Evolutionary conservation across 2,888 invertebrate species (phyloP), one percentile per base, ranked within the genome.

Genomic region (Agrotis clavis): DNA sequence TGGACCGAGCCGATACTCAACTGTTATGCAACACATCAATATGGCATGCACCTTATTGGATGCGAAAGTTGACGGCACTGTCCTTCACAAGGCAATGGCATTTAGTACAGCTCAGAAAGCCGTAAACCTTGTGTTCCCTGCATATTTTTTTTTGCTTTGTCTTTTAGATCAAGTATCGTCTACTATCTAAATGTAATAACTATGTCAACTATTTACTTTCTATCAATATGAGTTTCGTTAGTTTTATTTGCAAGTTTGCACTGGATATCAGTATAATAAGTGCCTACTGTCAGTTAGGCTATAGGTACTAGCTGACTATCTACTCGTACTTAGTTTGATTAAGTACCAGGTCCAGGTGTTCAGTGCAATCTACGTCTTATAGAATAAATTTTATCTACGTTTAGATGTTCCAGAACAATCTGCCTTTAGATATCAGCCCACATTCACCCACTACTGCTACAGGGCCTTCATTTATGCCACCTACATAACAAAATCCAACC

Each of bases 21-120:
- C 92, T 91, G 85, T 95, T 95, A 93, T 93, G 95, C 93, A 95
- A 95, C 87, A 74, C 74, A 88, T 91, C 88, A 86, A 91, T 94
- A 92, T 90, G 92, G 93, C 84, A 83, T 90, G 91, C 89, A 90
- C 93, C 93, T 90, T 93, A 93, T 92, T 90, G 86, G 89, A 89
- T 88, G 90, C 91, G 93, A 94, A 94, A 94, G 92, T 90, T 86
- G 88, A 88, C 87, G 78, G 85, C 74, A 75, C 78, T 84, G 89
- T 90, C 92, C 91, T 91, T 90, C 88, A 83, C 83, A 89, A 86
- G 86, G 88, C 84, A 75, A 78, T 85, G 83, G 79, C 82, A 86
- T 87, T 80, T 82, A 80, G 71, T 77, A 57, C 78, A 71, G 64
- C 71, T 69, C 63, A 48, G 25, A 60, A 69, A 70, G 30, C 51